Percentiles rank a stretch among this genome's conserved stretches.
Evolutionary conservation across 2,888 invertebrate species (phyloP).

Genomic region (Drosophila koepferae): DNA sequence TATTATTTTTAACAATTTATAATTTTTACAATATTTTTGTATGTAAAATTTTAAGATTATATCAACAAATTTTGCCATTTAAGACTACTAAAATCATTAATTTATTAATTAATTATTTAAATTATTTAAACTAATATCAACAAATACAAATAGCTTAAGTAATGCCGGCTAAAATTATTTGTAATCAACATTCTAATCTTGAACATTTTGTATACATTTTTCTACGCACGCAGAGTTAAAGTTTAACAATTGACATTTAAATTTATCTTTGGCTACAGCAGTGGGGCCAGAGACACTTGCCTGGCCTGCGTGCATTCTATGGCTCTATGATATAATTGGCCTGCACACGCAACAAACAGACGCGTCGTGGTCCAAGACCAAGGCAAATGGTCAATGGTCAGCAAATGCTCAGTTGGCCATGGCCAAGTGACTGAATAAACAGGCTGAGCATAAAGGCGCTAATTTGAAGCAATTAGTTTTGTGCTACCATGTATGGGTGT

Average conservation of each 20-base stretch:
- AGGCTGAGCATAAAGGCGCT: constrained; percentile 71
- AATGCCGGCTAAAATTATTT: not conserved
- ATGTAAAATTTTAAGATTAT: too few species aligned
- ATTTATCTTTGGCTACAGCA: constrained; percentile 32
- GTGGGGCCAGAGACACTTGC: constrained; percentile 31
- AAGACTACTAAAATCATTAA: too few species aligned
- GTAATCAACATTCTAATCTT: not conserved
- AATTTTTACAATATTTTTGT: too few species aligned
- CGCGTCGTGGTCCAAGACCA: constrained; percentile 4
- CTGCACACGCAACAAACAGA: constrained; percentile 54
- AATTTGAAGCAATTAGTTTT: constrained; percentile 76
- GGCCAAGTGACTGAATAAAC: constrained; percentile 30
- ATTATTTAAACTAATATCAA: too few species aligned
- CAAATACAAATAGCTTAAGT: not conserved
- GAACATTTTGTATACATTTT: constrained; percentile 3
- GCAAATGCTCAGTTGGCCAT: constrained; percentile 40
- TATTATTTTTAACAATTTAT: too few species aligned
- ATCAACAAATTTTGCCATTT: too few species aligned
- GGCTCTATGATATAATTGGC: constrained; percentile 47
- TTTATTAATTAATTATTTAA: too few species aligned
- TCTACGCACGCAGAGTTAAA: constrained; percentile 16
- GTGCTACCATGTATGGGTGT: constrained; percentile 19
- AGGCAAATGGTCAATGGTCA: constrained; percentile 35
- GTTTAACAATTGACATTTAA: constrained; percentile 14
- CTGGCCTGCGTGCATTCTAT: constrained; percentile 37